Conservation (phyloP, 2,888 invertebrate species). For the Dysmachus trigonus region DNA sequence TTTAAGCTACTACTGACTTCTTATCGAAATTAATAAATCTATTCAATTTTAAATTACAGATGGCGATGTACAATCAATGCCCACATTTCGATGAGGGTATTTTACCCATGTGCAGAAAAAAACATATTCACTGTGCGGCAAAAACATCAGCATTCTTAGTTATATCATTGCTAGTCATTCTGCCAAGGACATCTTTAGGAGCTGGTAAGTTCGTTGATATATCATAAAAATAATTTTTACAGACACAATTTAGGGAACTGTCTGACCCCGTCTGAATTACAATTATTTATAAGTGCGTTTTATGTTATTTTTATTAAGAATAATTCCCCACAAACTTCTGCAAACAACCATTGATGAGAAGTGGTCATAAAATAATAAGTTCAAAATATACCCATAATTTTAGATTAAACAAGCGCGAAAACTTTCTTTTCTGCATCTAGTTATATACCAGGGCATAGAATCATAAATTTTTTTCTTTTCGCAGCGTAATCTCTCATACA, state of each 20-base stretch:
- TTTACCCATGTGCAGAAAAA: constrained; percentile 48
- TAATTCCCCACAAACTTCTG: no score
- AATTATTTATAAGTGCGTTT: no score
- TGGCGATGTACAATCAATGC: constrained; percentile 51
- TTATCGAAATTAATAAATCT: not conserved
- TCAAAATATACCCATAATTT: not conserved
- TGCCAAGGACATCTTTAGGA: constrained; percentile 47
- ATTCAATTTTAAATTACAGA: constrained; percentile 45
- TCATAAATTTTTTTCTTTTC: not conserved
- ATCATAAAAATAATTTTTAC: no score
- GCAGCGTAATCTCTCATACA: not conserved
- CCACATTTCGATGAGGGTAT: constrained; percentile 50
- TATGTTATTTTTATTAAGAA: no score
- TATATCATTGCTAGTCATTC: constrained; percentile 46
- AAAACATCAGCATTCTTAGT: constrained; percentile 44
- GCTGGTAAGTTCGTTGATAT: constrained; percentile 47
- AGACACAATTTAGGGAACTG: not conserved
- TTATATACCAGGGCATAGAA: not conserved
- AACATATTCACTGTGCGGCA: constrained; percentile 20
- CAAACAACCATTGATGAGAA: no score
- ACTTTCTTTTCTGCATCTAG: not conserved
- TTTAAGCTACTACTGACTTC: no score
- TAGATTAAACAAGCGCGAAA: not conserved
- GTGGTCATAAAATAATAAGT: not conserved
- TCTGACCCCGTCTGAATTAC: no score